Percentiles rank a stretch among this genome's conserved stretches.
Conservation (phyloP, 64 coral and sea anemone species). For the Actinia tenebrosa region DNA sequence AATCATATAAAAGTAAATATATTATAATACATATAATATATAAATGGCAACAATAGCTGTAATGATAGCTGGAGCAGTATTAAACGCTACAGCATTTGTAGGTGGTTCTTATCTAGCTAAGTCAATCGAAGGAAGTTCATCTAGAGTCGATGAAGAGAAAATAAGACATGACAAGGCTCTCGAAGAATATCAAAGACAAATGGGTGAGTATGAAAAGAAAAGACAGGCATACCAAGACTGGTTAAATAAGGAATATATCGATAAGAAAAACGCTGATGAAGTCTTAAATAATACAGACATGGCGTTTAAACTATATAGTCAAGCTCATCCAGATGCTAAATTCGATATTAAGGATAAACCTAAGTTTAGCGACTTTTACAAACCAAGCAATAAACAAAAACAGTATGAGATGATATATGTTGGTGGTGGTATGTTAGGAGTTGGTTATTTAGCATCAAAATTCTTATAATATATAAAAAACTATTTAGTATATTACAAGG, state of each 20-base stretch:
- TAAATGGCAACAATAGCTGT: not conserved
- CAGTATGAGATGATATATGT: not conserved
- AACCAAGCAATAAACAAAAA: constrained; percentile 7
- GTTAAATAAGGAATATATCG: not conserved
- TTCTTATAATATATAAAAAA: constrained; percentile 1
- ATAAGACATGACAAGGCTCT: not conserved
- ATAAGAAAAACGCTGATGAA: not conserved
- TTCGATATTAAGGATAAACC: not conserved
- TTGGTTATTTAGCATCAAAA: not conserved
- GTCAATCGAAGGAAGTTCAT: not conserved
- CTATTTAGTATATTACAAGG: too few relatives aligned
- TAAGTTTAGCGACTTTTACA: not conserved
- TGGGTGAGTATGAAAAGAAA: not conserved
- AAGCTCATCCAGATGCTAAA: not conserved
- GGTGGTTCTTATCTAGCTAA: not conserved
- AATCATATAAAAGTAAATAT: not conserved
- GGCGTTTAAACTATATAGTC: not conserved
- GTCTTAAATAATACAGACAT: not conserved
- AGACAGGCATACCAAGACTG: not conserved
- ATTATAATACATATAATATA: not conserved
- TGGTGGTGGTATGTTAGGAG: not conserved
- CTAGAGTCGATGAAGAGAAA: too few relatives aligned
- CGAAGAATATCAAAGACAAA: not conserved
- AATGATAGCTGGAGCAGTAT: not conserved
- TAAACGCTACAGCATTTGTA: not conserved